phyloP scores from a whole-genome alignment of 2,113 vertebrate genomes.

The Empidonax traillii region DNA sequence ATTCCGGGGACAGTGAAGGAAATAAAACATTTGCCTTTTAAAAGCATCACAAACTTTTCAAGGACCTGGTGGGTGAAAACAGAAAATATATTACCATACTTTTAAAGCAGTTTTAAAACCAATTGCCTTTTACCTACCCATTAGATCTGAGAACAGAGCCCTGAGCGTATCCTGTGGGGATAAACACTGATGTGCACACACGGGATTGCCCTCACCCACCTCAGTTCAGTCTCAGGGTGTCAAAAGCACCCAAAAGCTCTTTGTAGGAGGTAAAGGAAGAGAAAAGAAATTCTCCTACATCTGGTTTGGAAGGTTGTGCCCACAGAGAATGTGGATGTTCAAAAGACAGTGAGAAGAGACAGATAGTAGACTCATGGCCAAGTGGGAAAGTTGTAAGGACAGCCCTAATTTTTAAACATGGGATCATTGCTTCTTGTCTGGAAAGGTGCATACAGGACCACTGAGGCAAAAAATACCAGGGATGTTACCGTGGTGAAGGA shows the following conservation, averaged over 20 bases:
- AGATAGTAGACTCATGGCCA: background rate
- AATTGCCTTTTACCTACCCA: background rate
- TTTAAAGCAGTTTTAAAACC: background rate
- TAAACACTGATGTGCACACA: accelerated
- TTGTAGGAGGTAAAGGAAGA: background rate
- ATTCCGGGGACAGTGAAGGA: background rate
- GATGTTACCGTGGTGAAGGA: background rate
- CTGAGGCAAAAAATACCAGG: background rate
- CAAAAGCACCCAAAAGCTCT: background rate
- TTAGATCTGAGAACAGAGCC: background rate
- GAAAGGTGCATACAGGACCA: background rate
- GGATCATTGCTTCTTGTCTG: background rate
- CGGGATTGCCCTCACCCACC: background rate
- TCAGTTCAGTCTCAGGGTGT: background rate
- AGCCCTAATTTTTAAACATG: background rate
- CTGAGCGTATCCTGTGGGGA: background rate
- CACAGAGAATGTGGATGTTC: background rate
- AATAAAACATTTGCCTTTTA: background rate
- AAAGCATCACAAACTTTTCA: background rate
- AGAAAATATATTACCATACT: conserved; percentile 17
- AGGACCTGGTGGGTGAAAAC: background rate
- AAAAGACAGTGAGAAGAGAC: background rate
- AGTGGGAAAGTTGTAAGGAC: background rate
- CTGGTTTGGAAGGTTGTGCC: background rate
- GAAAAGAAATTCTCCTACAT: background rate